A percentile compares a stretch with the other conserved stretches of the same genome.
These are phyloP conservation scores for Drosophila elegans DNA, from an alignment of 1,140 invertebrate species.

Conservation along the genomic window DNA sequence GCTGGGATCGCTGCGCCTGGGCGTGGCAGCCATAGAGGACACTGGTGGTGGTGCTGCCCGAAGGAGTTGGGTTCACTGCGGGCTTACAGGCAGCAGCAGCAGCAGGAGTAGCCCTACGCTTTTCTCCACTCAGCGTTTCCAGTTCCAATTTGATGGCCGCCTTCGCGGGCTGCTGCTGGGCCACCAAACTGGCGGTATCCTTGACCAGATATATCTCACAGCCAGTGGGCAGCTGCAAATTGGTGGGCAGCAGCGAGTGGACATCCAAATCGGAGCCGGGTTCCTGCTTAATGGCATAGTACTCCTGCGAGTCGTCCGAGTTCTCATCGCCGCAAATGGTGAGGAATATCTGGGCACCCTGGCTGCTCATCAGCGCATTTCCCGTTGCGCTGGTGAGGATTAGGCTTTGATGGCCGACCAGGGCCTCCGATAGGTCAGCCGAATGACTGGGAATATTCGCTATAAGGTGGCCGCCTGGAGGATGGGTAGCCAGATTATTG, in stretches of 20 bases:
- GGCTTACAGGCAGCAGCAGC: constrained; percentile 11
- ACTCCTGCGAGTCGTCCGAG: constrained; percentile 74
- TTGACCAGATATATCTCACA: constrained; percentile 83
- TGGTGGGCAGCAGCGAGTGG: constrained; percentile 65
- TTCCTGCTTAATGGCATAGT: constrained; percentile 78
- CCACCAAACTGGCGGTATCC: constrained; percentile 48
- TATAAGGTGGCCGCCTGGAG: constrained; percentile 3
- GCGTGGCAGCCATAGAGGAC: constrained; percentile 33
- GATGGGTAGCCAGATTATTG: background rate
- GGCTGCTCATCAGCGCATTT: constrained; percentile 29
- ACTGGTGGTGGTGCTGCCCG: constrained; percentile 16
- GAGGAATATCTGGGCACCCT: constrained; percentile 70
- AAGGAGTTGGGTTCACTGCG: constrained; percentile 1
- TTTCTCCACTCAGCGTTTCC: constrained; percentile 39
- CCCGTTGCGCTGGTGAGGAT: constrained; percentile 52
- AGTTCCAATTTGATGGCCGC: constrained; percentile 66
- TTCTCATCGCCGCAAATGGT: constrained; percentile 78
- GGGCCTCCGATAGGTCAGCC: constrained; percentile 29
- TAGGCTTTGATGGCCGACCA: constrained; percentile 45
- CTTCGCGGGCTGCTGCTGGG: constrained; percentile 10
- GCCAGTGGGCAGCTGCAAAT: constrained; percentile 75
- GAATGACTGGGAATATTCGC: constrained; percentile 4
- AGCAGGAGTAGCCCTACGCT: background rate
- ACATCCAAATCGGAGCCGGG: constrained; percentile 57
- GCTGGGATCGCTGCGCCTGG: constrained; percentile 10